A percentile compares a stretch with the other conserved stretches of the same genome.
Evolutionary conservation across 2,797 vertebrate genomes (phyloP).

Genomic region (Spinibarbus caldwelli): DNA sequence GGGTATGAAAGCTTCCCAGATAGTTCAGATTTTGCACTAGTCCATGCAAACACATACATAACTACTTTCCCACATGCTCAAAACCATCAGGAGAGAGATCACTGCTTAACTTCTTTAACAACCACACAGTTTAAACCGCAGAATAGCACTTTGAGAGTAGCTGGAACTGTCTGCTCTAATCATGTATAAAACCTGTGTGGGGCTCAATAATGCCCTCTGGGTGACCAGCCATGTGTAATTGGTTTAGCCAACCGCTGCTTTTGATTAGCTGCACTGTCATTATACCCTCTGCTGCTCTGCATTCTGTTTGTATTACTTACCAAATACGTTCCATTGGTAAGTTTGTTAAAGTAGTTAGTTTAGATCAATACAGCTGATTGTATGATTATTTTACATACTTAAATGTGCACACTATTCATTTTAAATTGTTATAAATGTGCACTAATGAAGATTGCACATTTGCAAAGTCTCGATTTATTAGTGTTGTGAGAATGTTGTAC

Average conservation of each 20-base stretch:
- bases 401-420: not conserved
- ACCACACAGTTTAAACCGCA: not conserved
- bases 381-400: not conserved
- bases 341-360: not conserved
- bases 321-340: conserved; percentile 10
- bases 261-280: conserved; percentile 39
- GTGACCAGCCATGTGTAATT: conserved; percentile 54
- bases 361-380: not conserved
- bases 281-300: conserved; percentile 11
- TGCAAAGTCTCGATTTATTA: not conserved
- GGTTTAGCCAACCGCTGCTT: conserved; percentile 42
- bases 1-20: not conserved
- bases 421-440: not conserved
- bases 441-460: not conserved
- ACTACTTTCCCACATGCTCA: not conserved
- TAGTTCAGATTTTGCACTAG: not conserved
- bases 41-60: not conserved
- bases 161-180: conserved; percentile 62
- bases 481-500: not conserved
- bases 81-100: not conserved
- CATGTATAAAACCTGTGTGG: conserved; percentile 59
- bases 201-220: conserved; percentile 61
- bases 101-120: conserved; percentile 21
- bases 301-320: conserved; percentile 32
- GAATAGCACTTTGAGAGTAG: conserved; percentile 8